phyloP scores from a whole-genome alignment of 2,113 vertebrate species.

The Sinocyclocheilus anshuiensis region DNA sequence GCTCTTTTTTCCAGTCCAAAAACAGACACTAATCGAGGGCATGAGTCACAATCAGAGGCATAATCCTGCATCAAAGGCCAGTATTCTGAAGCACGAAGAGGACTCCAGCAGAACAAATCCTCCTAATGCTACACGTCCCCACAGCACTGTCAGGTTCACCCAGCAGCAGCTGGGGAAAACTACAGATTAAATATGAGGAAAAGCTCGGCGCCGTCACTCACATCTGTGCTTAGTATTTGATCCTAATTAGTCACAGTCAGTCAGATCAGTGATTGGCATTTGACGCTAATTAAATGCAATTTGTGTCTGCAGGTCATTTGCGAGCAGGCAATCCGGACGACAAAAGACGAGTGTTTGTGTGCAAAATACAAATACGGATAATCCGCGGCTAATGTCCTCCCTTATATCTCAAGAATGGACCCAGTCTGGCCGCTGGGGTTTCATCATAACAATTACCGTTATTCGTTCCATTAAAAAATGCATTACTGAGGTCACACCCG shows the following conservation, averaged over 20 bases:
- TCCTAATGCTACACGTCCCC: constrained; percentile 41
- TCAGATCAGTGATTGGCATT: constrained; percentile 34
- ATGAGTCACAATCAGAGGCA: constrained; percentile 54
- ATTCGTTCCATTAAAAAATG: constrained; percentile 54
- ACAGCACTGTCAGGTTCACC: constrained; percentile 32
- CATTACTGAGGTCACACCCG: constrained; percentile 53
- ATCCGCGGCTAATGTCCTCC: constrained; percentile 33
- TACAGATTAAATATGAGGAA: constrained; percentile 19
- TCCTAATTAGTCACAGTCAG: constrained; percentile 34
- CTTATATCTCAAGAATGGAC: not conserved
- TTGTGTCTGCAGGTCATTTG: constrained; percentile 4
- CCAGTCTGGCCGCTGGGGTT: not conserved
- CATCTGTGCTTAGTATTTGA: constrained; percentile 17
- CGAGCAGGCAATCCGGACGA: not conserved
- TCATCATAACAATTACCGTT: constrained; percentile 48
- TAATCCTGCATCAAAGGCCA: constrained; percentile 59
- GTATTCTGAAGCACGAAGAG: constrained; percentile 43
- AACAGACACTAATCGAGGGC: constrained; percentile 52
- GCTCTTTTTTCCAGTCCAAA: constrained; percentile 42
- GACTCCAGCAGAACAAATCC: constrained; percentile 58
- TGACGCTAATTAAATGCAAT: constrained; percentile 15
- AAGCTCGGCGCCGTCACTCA: constrained; percentile 1
- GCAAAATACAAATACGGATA: not conserved
- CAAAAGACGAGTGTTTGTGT: not conserved
- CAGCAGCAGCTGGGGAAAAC: constrained; percentile 32